Conservation (phyloP, 1,140 invertebrate genomes). For the Zaprionus taronus region DNA sequence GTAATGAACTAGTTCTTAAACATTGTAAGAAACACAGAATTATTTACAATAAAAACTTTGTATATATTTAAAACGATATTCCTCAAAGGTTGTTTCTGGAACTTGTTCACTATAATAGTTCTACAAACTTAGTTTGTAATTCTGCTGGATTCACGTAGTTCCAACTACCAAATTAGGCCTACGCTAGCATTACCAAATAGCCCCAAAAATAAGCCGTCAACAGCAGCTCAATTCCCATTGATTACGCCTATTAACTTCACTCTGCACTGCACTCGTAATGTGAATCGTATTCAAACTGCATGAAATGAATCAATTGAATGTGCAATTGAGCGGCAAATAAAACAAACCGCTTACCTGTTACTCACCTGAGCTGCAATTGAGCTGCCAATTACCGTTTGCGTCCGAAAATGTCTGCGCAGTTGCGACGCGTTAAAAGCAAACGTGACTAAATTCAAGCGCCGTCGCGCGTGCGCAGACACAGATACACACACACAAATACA, state of each 20-base stretch:
- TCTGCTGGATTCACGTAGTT: neutral
- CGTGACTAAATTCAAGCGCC: conserved; percentile 43
- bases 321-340: conserved; percentile 16
- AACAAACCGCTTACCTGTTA: conserved; percentile 44
- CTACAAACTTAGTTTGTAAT: neutral
- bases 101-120: neutral
- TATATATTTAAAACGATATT: no score
- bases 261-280: neutral
- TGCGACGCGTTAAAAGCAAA: conserved; percentile 42
- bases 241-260: neutral
- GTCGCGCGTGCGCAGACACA: conserved; percentile 26
- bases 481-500: conserved; percentile 8
- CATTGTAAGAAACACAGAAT: no score
- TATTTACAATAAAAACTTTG: no score
- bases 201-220: neutral
- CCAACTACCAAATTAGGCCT: neutral
- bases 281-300: conserved; percentile 4
- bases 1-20: no score
- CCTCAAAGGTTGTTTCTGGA: no score
- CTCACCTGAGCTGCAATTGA: conserved; percentile 21
- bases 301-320: conserved; percentile 12
- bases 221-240: neutral
- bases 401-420: conserved; percentile 20
- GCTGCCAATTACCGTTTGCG: conserved; percentile 41
- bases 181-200: neutral